Conservation (phyloP, 2,888 invertebrate genomes). For the Aporophyla lueneburgensis region DNA sequence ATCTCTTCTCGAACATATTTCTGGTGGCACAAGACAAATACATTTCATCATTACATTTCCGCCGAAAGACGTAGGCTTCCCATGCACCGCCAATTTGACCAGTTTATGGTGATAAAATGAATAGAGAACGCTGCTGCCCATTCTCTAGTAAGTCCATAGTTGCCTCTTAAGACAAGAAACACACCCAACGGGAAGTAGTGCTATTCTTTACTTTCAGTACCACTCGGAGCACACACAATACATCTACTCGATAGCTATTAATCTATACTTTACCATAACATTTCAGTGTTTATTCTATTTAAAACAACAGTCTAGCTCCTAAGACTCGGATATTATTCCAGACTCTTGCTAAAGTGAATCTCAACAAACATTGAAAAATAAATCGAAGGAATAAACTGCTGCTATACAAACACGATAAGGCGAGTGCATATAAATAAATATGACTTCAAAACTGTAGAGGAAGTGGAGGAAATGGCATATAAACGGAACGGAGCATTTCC, state of each 20-base stretch:
- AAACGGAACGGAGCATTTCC: constrained; percentile 49
- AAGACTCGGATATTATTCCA: background rate
- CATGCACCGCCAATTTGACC: too few relatives aligned
- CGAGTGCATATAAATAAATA: constrained; percentile 48
- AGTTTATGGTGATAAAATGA: too few relatives aligned
- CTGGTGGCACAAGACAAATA: too few relatives aligned
- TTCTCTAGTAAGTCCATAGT: too few relatives aligned
- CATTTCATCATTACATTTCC: too few relatives aligned
- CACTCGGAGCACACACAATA: too few relatives aligned
- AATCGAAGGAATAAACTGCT: constrained; percentile 10
- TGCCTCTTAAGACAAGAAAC: too few relatives aligned
- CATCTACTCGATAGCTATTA: background rate
- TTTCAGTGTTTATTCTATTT: background rate
- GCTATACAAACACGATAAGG: constrained; percentile 20
- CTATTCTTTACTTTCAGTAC: too few relatives aligned
- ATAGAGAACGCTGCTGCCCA: too few relatives aligned
- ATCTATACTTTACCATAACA: background rate
- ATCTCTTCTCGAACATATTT: too few relatives aligned
- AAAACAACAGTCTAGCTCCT: background rate
- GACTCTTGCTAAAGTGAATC: background rate
- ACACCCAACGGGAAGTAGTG: too few relatives aligned
- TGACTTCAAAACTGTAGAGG: constrained; percentile 29
- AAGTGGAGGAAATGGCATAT: constrained; percentile 50
- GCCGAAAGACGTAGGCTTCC: too few relatives aligned
- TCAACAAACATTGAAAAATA: constrained; percentile 14